Conservation (phyloP, 2,888 invertebrate genomes). For the Barypeithes pellucidus region DNA sequence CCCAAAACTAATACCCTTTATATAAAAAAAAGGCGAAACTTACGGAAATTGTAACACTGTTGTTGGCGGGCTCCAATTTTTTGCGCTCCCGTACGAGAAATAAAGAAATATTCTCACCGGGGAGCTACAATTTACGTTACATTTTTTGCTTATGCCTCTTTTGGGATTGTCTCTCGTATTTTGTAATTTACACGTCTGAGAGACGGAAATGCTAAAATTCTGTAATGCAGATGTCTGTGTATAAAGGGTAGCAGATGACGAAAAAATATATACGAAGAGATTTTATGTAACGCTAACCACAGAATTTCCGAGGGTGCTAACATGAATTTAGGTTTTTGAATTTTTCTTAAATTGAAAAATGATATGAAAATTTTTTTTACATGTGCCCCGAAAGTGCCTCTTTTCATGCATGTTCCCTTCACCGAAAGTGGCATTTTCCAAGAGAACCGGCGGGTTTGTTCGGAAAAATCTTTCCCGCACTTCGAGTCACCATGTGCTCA, state of each 20-base stretch:
- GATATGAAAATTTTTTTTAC: too few species aligned
- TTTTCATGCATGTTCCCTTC: too few species aligned
- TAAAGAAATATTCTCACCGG: conserved; percentile 19
- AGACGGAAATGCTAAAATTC: neutral
- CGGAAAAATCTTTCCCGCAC: too few species aligned
- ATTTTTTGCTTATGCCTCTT: conserved; percentile 26
- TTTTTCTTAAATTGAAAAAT: too few species aligned
- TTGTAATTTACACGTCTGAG: conserved; percentile 23
- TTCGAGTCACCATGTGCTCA: too few species aligned
- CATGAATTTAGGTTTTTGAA: too few species aligned
- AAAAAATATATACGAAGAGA: too few species aligned
- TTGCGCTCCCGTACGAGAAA: neutral
- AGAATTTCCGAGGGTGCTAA: too few species aligned
- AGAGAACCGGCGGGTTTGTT: too few species aligned
- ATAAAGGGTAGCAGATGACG: neutral
- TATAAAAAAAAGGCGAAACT: conserved; percentile 4
- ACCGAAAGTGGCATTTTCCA: too few species aligned
- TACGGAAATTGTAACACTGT: conserved; percentile 2
- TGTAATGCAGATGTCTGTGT: conserved; percentile 9
- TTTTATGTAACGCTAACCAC: too few species aligned
- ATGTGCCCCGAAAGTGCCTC: too few species aligned
- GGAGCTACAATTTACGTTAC: conserved; percentile 18
- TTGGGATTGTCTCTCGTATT: conserved; percentile 16
- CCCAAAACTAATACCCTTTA: conserved; percentile 7
- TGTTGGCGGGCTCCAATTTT: neutral